Evolutionary conservation across 2,797 vertebrate genomes (phyloP).

Genomic region (Carapus acus): DNA sequence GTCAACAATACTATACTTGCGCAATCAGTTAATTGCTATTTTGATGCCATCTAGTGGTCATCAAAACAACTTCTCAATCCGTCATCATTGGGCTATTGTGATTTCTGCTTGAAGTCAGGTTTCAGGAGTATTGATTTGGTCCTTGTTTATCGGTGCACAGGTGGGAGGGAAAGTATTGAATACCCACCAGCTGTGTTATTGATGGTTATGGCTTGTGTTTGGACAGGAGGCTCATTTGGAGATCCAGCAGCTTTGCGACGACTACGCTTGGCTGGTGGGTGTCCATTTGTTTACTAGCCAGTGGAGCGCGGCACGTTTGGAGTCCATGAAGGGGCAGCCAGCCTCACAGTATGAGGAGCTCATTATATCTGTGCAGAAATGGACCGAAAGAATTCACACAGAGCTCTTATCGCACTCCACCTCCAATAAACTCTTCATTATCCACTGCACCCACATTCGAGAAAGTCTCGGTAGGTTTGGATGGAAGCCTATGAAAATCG

Average conservation of each 20-base stretch:
- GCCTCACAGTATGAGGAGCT: conserved; percentile 58
- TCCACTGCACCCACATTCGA: conserved; percentile 62
- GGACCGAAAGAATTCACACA: conserved; percentile 56
- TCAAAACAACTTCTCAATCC: no score
- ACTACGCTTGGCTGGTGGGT: conserved; percentile 66
- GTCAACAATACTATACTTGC: no score
- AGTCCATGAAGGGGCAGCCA: conserved; percentile 60
- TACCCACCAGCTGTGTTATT: background rate
- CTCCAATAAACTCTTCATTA: conserved; percentile 65
- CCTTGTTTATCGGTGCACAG: no score
- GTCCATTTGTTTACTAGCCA: conserved; percentile 59
- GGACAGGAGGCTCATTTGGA: conserved; percentile 69
- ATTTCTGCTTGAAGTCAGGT: no score
- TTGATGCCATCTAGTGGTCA: no score
- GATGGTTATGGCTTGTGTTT: conserved; percentile 2
- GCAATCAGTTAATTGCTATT: no score
- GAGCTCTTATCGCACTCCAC: conserved; percentile 60
- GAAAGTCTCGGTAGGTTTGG: conserved; percentile 63
- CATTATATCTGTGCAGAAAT: conserved; percentile 61
- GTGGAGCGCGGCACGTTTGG: conserved; percentile 65
- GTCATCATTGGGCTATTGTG: no score
- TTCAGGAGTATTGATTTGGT: no score
- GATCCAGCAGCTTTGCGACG: conserved; percentile 63
- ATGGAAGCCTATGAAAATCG: background rate
- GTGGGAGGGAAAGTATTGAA: background rate